These are phyloP conservation scores for Corythornis cristatus DNA, from an alignment of 2,113 vertebrate species.

Conservation along the genomic window DNA sequence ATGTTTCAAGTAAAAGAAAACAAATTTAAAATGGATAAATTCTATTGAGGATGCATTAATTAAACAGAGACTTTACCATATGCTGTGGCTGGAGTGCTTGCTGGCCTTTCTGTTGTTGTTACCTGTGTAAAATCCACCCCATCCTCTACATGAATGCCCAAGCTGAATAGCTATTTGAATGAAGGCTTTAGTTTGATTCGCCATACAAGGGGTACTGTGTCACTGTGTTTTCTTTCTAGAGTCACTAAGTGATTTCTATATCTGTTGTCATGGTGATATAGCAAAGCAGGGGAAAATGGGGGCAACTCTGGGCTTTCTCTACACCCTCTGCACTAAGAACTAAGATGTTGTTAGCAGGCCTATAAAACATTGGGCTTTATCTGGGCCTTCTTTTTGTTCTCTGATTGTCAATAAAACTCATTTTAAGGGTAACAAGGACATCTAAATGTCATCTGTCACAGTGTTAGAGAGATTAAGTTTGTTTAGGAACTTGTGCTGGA, in stretches of 20 bases:
- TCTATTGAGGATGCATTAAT: conserved; percentile 86
- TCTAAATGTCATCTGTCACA: conserved; percentile 89
- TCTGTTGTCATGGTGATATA: conserved; percentile 98
- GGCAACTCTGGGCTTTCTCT: conserved; percentile 92
- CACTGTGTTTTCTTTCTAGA: conserved; percentile 92
- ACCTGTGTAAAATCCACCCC: conserved; percentile 89
- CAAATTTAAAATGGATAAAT: conserved; percentile 90
- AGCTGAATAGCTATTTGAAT: conserved; percentile 91
- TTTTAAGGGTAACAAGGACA: conserved; percentile 90
- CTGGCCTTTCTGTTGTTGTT: conserved; percentile 87
- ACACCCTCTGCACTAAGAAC: conserved; percentile 82
- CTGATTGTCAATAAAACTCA: conserved; percentile 89
- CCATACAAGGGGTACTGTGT: conserved; percentile 95
- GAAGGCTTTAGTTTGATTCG: conserved; percentile 89
- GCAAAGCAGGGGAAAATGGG: conserved; percentile 91
- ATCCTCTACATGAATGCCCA: conserved; percentile 90
- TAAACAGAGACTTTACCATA: conserved; percentile 83
- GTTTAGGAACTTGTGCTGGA: conserved; percentile 88
- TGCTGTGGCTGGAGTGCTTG: conserved; percentile 80
- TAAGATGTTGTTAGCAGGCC: conserved; percentile 86
- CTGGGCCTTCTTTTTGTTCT: conserved; percentile 88
- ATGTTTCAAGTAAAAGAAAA: conserved; percentile 88
- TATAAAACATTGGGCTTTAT: conserved; percentile 88
- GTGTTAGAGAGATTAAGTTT: conserved; percentile 91
- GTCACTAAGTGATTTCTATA: conserved; percentile 99